Evolutionary conservation across 2,888 invertebrate species (phyloP).

Genomic region (Tridacna gigas): DNA sequence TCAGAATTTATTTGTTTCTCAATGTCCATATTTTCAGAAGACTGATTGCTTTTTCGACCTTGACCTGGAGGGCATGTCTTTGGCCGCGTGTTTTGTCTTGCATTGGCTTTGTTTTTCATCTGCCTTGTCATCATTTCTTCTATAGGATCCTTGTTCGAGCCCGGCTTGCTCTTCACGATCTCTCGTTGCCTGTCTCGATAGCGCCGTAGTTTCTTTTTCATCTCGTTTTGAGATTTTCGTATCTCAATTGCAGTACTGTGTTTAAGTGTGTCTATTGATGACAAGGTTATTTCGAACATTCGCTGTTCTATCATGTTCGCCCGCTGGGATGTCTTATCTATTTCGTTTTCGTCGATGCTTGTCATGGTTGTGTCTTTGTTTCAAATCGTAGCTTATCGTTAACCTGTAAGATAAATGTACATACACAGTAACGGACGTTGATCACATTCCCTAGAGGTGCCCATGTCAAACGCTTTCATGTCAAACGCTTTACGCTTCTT

Average conservation of each 20-base stretch:
- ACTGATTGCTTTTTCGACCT: background rate
- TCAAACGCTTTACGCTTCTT: too few relatives aligned
- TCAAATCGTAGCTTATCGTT: too few relatives aligned
- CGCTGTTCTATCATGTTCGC: conserved; percentile 61
- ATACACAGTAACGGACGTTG: too few relatives aligned
- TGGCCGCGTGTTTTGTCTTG: conserved; percentile 35
- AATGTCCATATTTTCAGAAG: background rate
- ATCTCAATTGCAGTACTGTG: conserved; percentile 61
- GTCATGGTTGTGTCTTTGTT: background rate
- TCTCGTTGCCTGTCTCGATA: conserved; percentile 63
- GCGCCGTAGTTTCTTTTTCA: conserved; percentile 59
- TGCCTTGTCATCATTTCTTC: conserved; percentile 57
- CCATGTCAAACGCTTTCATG: too few relatives aligned
- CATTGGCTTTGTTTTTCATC: conserved; percentile 51
- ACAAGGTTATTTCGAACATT: conserved; percentile 59
- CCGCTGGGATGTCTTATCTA: conserved; percentile 54
- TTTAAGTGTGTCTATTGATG: conserved; percentile 58
- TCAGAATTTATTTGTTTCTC: conserved; percentile 25
- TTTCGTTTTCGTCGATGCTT: conserved; percentile 50
- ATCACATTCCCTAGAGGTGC: too few relatives aligned
- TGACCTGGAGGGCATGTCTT: conserved; percentile 41
- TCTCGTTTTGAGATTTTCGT: conserved; percentile 59
- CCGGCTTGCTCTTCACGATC: conserved; percentile 50
- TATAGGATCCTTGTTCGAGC: conserved; percentile 49
- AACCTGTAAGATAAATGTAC: too few relatives aligned